phyloP scores from a whole-genome alignment of 1,140 invertebrate species.

The Nautilus pompilius region DNA sequence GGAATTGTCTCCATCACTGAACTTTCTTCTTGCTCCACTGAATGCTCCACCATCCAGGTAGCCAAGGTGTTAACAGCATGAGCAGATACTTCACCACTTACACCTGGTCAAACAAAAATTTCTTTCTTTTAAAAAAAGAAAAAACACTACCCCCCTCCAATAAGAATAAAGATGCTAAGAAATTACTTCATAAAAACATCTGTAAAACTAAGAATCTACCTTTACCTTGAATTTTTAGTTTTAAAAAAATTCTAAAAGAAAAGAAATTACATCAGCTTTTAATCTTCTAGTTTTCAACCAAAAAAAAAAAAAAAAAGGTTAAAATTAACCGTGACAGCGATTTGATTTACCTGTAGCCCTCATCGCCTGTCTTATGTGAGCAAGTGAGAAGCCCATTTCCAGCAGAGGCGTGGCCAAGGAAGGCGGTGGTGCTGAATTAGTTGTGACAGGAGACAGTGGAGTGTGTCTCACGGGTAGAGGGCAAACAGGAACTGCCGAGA shows the following conservation, averaged over 20 bases:
- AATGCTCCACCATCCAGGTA: slow-evolving; percentile 70
- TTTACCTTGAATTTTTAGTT: no score
- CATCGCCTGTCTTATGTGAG: slow-evolving; percentile 64
- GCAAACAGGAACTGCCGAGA: not conserved
- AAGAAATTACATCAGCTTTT: no score
- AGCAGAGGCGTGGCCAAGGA: slow-evolving; percentile 61
- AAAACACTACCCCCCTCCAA: no score
- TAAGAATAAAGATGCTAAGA: no score
- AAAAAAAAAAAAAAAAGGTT: no score
- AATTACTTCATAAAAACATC: no score
- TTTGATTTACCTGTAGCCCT: slow-evolving; percentile 57
- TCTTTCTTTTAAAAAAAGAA: no score
- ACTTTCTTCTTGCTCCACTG: slow-evolving; percentile 29
- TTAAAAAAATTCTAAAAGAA: no score
- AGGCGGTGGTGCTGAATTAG: slow-evolving; percentile 42
- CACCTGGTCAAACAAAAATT: slow-evolving; percentile 46
- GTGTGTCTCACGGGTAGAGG: not conserved
- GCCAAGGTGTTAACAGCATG: slow-evolving; percentile 63
- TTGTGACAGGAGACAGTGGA: not conserved
- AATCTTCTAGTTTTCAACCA: no score
- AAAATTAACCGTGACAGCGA: no score
- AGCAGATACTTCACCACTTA: slow-evolving; percentile 60
- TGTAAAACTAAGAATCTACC: no score
- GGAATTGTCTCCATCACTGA: slow-evolving; percentile 3
- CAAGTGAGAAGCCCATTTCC: slow-evolving; percentile 66